Conservation (phyloP, 2,888 invertebrate species). For the Dioctria rufipes region DNA sequence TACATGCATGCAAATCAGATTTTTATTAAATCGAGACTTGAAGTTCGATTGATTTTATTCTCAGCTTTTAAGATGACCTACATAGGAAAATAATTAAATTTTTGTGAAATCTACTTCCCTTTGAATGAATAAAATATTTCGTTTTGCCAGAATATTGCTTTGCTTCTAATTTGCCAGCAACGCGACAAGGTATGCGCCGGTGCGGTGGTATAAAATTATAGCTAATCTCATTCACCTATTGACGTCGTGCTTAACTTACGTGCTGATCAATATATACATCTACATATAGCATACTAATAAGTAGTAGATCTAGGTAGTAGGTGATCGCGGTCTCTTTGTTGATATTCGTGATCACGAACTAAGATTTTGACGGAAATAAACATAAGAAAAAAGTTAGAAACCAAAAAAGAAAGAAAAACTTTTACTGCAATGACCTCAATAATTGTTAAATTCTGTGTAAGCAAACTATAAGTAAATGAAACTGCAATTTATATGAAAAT, state of each 20-base stretch:
- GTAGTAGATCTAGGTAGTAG: no score
- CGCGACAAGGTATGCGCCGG: neutral
- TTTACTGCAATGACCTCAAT: constrained; percentile 37
- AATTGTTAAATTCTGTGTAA: no score
- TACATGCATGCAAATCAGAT: no score
- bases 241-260: neutral
- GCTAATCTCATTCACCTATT: neutral
- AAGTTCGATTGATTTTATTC: constrained; percentile 49
- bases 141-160: neutral
- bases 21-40: neutral
- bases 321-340: neutral
- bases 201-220: neutral
- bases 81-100: constrained; percentile 16
- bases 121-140: neutral
- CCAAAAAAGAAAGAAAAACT: constrained; percentile 16
- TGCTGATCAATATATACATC: neutral
- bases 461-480: no score
- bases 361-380: neutral
- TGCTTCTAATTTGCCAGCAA: neutral
- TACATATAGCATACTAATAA: no score
- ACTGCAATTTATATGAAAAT: no score
- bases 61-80: neutral
- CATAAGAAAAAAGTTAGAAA: neutral
- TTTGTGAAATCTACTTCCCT: constrained; percentile 19
- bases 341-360: constrained; percentile 26